Evolutionary conservation across 1,140 invertebrate species (phyloP).

Genomic region (Drosophila pseudoananassae): DNA sequence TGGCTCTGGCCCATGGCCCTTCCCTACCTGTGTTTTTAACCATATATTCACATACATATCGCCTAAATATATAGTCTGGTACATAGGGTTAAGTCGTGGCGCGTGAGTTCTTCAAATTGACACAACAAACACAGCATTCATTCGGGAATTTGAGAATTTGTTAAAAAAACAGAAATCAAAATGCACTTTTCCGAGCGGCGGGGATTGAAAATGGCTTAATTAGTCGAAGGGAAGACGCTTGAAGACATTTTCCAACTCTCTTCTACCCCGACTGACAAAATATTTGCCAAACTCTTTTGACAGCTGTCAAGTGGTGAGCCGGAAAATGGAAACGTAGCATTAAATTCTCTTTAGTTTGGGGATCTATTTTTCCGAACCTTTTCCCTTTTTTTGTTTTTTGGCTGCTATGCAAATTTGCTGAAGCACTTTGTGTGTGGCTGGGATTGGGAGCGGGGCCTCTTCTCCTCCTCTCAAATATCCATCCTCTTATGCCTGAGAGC

Average conservation of each 20-base stretch:
- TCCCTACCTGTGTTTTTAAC: slow-evolving; percentile 33
- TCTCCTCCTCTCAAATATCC: slow-evolving; percentile 10
- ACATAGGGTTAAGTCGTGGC: slow-evolving; percentile 69
- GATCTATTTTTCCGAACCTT: slow-evolving; percentile 19
- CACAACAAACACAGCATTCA: slow-evolving; percentile 49
- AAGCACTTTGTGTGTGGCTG: slow-evolving; percentile 64
- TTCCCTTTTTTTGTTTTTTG: slow-evolving; percentile 1
- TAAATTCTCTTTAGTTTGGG: slow-evolving; percentile 51
- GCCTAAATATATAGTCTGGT: slow-evolving; percentile 9
- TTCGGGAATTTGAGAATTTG: slow-evolving; percentile 61
- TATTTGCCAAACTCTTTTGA: slow-evolving; percentile 75
- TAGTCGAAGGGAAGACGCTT: slow-evolving; percentile 38
- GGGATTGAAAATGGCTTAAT: slow-evolving; percentile 62
- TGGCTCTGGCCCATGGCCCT: slow-evolving; percentile 38
- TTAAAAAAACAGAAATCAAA: slow-evolving; percentile 67
- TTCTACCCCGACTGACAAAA: slow-evolving; percentile 59
- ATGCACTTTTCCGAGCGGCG: slow-evolving; percentile 45
- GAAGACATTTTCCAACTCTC: slow-evolving; percentile 10
- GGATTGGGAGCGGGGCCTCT: slow-evolving; percentile 9
- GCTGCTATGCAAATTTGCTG: slow-evolving; percentile 66
- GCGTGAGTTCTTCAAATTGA: slow-evolving; percentile 67
- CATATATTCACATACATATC: slow-evolving; percentile 18
- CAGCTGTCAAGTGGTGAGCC: slow-evolving; percentile 75
- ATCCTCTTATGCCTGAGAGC: slow-evolving; percentile 31
- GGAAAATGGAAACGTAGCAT: slow-evolving; percentile 66